A percentile compares a stretch with the other conserved stretches of the same genome.
Evolutionary conservation across 2,888 invertebrate species (phyloP).

Genomic region (Suillia variegata): DNA sequence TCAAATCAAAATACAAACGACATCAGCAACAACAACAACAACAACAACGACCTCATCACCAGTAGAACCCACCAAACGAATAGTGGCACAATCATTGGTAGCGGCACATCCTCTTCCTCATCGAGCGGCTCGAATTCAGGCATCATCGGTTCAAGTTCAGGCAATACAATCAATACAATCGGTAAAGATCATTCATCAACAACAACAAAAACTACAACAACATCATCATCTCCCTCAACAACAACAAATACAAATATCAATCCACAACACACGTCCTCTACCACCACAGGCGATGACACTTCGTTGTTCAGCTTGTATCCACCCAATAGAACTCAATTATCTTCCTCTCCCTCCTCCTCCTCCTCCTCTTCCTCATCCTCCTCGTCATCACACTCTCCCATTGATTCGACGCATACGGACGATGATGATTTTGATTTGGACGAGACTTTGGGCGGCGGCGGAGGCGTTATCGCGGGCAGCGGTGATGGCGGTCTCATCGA

Average conservation of each 20-base stretch:
- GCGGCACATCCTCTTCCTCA: too few species aligned
- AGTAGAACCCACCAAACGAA: slow-evolving; percentile 58
- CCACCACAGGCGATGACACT: slow-evolving; percentile 21
- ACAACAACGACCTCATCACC: slow-evolving; percentile 49
- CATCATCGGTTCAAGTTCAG: slow-evolving; percentile 54
- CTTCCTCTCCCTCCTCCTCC: slow-evolving; percentile 14
- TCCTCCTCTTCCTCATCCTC: not conserved
- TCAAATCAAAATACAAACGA: slow-evolving; percentile 51
- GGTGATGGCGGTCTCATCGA: slow-evolving; percentile 40
- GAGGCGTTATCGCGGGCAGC: slow-evolving; percentile 36
- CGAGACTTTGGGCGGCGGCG: slow-evolving; percentile 40
- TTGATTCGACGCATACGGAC: slow-evolving; percentile 12
- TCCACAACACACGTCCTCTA: slow-evolving; percentile 9
- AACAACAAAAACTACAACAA: slow-evolving; percentile 16
- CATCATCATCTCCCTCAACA: slow-evolving; percentile 12
- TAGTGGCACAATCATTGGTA: slow-evolving; percentile 59
- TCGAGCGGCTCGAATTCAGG: slow-evolving; percentile 54
- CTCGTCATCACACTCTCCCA: slow-evolving; percentile 15
- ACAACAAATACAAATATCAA: slow-evolving; percentile 8
- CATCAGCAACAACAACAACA: slow-evolving; percentile 49
- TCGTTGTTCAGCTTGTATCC: slow-evolving; percentile 19
- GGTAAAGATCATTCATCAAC: slow-evolving; percentile 52
- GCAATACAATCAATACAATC: slow-evolving; percentile 56
- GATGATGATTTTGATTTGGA: slow-evolving; percentile 39
- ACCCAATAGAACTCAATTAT: slow-evolving; percentile 15